These are phyloP conservation scores for Mesoligia furuncula DNA, from an alignment of 2,888 invertebrate species.

Conservation along the genomic window DNA sequence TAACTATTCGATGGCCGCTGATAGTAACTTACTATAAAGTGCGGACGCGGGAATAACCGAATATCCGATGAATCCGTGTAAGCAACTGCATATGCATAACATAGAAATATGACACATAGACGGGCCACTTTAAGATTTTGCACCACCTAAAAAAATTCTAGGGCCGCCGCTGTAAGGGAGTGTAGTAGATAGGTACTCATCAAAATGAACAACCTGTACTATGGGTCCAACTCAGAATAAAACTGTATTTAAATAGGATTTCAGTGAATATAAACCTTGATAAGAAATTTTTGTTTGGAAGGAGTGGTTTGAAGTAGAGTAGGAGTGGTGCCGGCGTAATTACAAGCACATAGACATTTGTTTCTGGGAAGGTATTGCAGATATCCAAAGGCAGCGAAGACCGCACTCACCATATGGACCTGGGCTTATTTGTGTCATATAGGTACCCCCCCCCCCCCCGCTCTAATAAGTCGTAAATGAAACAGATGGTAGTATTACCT, in stretches of 20 bases:
- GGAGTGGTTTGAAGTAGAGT: background rate
- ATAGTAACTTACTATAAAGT: too few relatives aligned
- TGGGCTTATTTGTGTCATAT: background rate
- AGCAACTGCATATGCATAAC: too few relatives aligned
- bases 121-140: too few relatives aligned
- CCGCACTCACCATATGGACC: too few relatives aligned
- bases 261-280: too few relatives aligned
- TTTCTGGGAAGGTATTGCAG: background rate
- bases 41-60: too few relatives aligned
- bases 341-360: background rate
- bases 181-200: background rate
- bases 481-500: constrained; percentile 83
- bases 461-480: background rate
- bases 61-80: too few relatives aligned
- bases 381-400: background rate
- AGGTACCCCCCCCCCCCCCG: too few relatives aligned
- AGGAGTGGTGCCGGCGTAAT: background rate
- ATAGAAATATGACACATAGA: too few relatives aligned
- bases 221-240: background rate
- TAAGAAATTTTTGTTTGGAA: background rate
- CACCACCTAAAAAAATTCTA: too few relatives aligned
- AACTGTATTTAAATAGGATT: background rate
- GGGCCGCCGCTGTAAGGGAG: too few relatives aligned
- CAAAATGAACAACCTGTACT: background rate
- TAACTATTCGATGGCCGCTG: too few relatives aligned